A percentile compares a stretch with the other conserved stretches of the same genome.
Conservation (phyloP, 2,113 vertebrate genomes). For the Talpa occidentalis region DNA sequence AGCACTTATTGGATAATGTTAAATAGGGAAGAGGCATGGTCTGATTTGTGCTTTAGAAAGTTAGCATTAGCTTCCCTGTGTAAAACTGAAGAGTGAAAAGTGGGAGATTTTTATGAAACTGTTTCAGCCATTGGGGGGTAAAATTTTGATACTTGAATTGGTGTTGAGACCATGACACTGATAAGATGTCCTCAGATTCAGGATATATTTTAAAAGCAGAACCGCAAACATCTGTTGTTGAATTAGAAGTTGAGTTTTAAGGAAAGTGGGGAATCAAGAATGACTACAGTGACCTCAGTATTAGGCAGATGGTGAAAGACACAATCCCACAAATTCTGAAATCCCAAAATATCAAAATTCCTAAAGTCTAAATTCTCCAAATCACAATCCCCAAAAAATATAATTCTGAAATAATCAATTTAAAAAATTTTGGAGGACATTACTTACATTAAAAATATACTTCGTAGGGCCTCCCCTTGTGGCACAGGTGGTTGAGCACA, state of each 20-base stretch:
- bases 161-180: background rate
- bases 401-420: background rate
- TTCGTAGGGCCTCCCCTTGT: no score
- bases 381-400: background rate
- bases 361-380: background rate
- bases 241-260: constrained; percentile 2
- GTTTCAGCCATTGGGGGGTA: background rate
- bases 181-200: background rate
- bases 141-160: background rate
- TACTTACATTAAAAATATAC: background rate
- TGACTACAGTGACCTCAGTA: background rate
- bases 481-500: no score
- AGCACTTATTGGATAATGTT: background rate
- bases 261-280: background rate
- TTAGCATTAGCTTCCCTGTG: background rate
- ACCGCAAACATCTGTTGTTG: background rate
- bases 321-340: background rate
- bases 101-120: background rate
- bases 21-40: background rate
- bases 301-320: background rate
- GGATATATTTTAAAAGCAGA: background rate
- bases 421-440: background rate
- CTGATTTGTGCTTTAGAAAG: background rate
- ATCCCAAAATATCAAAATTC: background rate
- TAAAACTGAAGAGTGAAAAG: background rate